These are phyloP conservation scores for Amphipoea lucens DNA, from an alignment of 2,888 invertebrate genomes.

Conservation along the genomic window DNA sequence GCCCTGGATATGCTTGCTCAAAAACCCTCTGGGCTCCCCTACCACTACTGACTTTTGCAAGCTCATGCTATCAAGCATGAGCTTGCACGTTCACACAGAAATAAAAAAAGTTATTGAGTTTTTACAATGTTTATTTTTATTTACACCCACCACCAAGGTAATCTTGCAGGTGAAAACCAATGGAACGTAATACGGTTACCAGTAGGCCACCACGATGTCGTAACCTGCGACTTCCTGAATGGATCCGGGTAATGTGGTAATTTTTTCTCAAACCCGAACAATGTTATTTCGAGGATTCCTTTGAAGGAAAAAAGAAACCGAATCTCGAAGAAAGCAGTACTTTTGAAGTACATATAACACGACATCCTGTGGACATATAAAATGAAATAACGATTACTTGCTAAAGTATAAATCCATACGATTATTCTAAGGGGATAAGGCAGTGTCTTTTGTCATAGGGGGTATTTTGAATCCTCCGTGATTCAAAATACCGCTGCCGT, in stretches of 20 bases:
- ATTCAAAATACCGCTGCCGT: too few relatives aligned
- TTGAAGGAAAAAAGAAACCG: conserved; percentile 37
- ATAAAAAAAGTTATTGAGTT: not conserved
- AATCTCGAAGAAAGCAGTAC: conserved; percentile 13
- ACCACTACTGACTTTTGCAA: not conserved
- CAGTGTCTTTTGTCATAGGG: not conserved
- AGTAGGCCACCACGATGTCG: conserved; percentile 29
- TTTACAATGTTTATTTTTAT: conserved; percentile 7
- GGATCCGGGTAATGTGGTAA: conserved; percentile 6
- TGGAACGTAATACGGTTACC: not conserved
- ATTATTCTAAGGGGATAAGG: not conserved
- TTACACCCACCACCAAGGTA: conserved; percentile 36
- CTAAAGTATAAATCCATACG: not conserved
- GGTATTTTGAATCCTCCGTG: not conserved
- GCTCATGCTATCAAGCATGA: not conserved
- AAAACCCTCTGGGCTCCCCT: too few relatives aligned
- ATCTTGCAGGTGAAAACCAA: not conserved
- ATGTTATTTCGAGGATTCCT: conserved; percentile 17
- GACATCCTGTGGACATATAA: conserved; percentile 27
- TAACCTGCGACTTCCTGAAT: conserved; percentile 12
- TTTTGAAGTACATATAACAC: conserved; percentile 33
- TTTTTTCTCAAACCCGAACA: conserved; percentile 1
- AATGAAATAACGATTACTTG: not conserved
- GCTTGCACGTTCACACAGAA: not conserved
- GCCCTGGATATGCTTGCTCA: too few relatives aligned